Conservation (phyloP, 2,113 vertebrate genomes). For the Melanerpes formicivorus region DNA sequence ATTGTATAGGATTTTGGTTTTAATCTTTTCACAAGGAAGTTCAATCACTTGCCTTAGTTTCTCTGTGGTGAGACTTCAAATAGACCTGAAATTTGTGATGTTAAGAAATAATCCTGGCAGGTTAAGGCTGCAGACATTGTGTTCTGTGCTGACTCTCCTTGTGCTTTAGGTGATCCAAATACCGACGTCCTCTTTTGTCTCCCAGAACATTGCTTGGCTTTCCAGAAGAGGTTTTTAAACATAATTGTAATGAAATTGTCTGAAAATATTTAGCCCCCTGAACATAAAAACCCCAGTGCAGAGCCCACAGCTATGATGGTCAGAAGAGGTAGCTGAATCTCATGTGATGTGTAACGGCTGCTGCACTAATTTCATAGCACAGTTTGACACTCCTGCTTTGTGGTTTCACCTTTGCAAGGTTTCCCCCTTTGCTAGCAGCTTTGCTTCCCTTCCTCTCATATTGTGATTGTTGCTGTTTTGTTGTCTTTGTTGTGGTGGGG, state of each 20-base stretch:
- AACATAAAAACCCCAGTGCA: accelerated
- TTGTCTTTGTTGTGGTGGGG: not conserved
- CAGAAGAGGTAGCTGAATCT: not conserved
- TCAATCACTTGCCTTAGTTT: slow-evolving; percentile 23
- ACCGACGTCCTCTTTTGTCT: slow-evolving; percentile 37
- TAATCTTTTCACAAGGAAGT: slow-evolving; percentile 40
- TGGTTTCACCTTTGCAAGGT: not conserved
- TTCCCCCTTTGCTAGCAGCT: not conserved
- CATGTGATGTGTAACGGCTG: not conserved
- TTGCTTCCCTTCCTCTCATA: not conserved
- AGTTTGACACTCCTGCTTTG: not conserved
- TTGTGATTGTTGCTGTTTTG: not conserved
- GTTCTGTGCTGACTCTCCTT: not conserved
- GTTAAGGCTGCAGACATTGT: slow-evolving; percentile 48
- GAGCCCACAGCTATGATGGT: not conserved
- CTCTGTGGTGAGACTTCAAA: slow-evolving; percentile 64
- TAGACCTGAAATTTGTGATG: slow-evolving; percentile 32
- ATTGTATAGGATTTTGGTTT: not conserved
- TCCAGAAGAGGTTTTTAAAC: not conserved
- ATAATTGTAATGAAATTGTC: not conserved
- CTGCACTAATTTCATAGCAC: not conserved
- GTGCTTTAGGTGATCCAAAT: slow-evolving; percentile 30
- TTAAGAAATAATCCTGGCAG: slow-evolving; percentile 40
- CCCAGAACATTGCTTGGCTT: not conserved
- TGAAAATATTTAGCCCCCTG: not conserved